These are phyloP conservation scores for Diuraphis noxia DNA, from an alignment of 1,140 invertebrate species.

Conservation along the genomic window DNA sequence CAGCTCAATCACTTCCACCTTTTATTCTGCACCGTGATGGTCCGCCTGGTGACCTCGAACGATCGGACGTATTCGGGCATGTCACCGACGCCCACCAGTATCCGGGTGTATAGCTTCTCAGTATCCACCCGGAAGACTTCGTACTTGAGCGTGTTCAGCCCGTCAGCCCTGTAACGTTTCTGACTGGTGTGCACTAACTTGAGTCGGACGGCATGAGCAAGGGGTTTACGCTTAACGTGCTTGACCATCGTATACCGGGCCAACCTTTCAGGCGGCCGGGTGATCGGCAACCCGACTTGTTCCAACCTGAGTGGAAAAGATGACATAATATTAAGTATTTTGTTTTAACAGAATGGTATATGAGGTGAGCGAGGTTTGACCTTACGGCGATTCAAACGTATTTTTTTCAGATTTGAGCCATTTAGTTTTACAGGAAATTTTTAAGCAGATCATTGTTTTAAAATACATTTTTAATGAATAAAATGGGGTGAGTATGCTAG, in stretches of 20 bases:
- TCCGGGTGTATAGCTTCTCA: conserved; percentile 61
- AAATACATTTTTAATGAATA: no score
- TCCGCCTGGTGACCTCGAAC: not conserved
- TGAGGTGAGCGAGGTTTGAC: not conserved
- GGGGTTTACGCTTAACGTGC: conserved; percentile 62
- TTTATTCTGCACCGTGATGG: not conserved
- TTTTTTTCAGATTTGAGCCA: not conserved
- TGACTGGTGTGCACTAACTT: conserved; percentile 62
- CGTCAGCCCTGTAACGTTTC: conserved; percentile 63
- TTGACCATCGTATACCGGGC: conserved; percentile 65
- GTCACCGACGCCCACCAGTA: conserved; percentile 63
- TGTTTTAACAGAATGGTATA: not conserved
- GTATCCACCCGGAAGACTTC: conserved; percentile 58
- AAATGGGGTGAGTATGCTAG: no score
- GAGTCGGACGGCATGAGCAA: conserved; percentile 60
- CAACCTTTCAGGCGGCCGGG: conserved; percentile 61
- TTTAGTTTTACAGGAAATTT: not conserved
- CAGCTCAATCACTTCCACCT: conserved; percentile 18
- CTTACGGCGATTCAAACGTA: no score
- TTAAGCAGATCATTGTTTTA: no score
- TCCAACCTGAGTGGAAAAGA: conserved; percentile 58
- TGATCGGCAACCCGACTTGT: conserved; percentile 61
- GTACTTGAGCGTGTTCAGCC: conserved; percentile 63
- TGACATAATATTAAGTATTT: not conserved
- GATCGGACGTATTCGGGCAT: conserved; percentile 58